Base-by-base conservation (phyloP, 92 coral and sea anemone genomes). In the Hydrozoanthus gracilis region DNA sequence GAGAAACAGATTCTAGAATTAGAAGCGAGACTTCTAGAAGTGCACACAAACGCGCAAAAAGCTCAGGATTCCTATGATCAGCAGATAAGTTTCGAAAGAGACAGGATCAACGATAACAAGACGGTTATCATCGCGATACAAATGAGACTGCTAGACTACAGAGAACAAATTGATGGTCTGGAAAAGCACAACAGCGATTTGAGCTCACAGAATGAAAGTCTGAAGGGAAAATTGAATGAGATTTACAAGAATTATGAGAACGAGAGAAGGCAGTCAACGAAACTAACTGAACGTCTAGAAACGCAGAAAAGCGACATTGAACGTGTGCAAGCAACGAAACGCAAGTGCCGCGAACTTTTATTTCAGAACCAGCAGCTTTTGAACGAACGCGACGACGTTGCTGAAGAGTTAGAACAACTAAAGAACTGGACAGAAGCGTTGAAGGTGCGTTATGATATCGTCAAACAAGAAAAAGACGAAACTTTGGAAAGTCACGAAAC, bases 371-470 rank as follows among this genome's bases (percentile, higher is more conserved):
- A 95, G 86, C 94, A 89, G 27, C 87, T 94, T 12, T 86, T 73
- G 70, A 89, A 76, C 45, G 99, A 96, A 71, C 89, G 90, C 10
- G 97, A 96, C 7, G 95, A 92, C 5, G 87, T 91, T 0, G 77
- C 78, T 73, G 92, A 88, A 66, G 98, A 96, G 44, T 77, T 95
- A 16, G 91, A 95, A 49, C 92, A 92, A 56, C 82, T 96, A 49
- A 94, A 90, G 20, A 91, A 91, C 51, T 96, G 98, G 98, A 92
- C 94, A 3, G 96, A 96, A 49, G 99, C 92, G 45, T 87, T 96
- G 82, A 96, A 95, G 76, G 94, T 96, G 3, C 94, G 97, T 3
- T 96, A 91, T 83, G 99, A 96, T 73, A 96, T 96, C 70, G 98
- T 96, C 44, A 98, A 95, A 82, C 89, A 76, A 54, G 99, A 96